phyloP scores from a whole-genome alignment of 2,888 invertebrate genomes.

The Cactoblastis cactorum region DNA sequence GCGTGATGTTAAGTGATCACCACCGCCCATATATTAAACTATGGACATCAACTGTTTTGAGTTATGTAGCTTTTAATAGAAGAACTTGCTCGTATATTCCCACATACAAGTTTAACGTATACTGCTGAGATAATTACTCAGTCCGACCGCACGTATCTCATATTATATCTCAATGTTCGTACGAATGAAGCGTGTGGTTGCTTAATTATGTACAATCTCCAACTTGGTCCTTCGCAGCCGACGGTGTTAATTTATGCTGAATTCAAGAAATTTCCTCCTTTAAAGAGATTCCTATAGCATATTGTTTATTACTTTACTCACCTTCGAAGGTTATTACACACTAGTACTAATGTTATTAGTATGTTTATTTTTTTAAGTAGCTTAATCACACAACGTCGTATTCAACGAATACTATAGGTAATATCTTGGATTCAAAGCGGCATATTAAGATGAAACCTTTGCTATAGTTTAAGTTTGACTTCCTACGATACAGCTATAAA shows the following conservation, averaged over 20 bases:
- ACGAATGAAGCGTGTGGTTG: conserved; percentile 15
- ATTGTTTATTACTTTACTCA: too few relatives aligned
- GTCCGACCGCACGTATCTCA: background rate
- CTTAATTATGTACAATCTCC: conserved; percentile 23
- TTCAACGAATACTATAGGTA: too few relatives aligned
- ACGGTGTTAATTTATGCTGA: conserved; percentile 3
- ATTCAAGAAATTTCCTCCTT: conserved; percentile 2
- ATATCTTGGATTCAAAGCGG: too few relatives aligned
- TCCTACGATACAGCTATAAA: too few relatives aligned
- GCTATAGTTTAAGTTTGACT: too few relatives aligned
- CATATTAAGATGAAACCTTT: too few relatives aligned
- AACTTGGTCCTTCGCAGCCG: conserved; percentile 9
- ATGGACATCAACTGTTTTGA: background rate
- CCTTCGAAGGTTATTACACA: too few relatives aligned
- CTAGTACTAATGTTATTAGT: too few relatives aligned
- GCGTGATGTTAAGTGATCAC: too few relatives aligned
- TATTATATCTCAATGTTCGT: background rate
- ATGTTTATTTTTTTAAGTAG: too few relatives aligned
- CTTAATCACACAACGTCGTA: too few relatives aligned
- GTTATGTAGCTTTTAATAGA: background rate
- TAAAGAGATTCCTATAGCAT: background rate
- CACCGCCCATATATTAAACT: too few relatives aligned
- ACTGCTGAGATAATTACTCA: conserved; percentile 1
- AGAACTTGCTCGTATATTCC: background rate
- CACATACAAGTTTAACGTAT: background rate